These are phyloP conservation scores for Sminthopsis crassicaudata DNA, from an alignment of 2,113 vertebrate genomes.

Conservation along the genomic window DNA sequence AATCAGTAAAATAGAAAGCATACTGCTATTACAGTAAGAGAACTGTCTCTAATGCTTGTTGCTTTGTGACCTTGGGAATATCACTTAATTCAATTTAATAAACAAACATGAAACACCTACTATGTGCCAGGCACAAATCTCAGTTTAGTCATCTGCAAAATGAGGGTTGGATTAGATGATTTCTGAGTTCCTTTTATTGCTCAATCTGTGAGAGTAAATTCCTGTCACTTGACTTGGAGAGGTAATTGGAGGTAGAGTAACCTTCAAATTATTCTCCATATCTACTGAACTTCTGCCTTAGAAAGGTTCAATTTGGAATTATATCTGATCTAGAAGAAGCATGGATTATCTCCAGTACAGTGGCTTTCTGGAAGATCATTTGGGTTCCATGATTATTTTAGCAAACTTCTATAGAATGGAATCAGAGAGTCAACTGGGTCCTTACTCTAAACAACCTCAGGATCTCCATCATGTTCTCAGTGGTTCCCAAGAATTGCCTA, in stretches of 20 bases:
- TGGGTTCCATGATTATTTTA: background rate
- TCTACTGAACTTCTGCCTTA: slow-evolving; percentile 4
- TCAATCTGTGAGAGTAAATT: background rate
- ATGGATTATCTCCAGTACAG: background rate
- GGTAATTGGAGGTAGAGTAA: slow-evolving; percentile 23
- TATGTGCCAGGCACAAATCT: background rate
- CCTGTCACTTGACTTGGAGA: background rate
- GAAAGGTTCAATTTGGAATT: background rate
- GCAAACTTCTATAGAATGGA: background rate
- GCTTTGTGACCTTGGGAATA: background rate
- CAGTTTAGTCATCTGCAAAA: background rate
- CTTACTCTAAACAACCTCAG: background rate
- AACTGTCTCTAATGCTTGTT: background rate
- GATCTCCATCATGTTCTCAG: background rate
- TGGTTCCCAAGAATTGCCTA: background rate
- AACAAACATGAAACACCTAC: background rate
- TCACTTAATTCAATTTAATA: background rate
- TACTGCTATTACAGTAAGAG: background rate
- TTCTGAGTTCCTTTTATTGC: background rate
- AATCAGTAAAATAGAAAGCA: background rate
- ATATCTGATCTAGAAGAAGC: slow-evolving; percentile 32
- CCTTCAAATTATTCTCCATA: background rate
- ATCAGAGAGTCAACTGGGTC: background rate
- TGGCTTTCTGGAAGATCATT: background rate
- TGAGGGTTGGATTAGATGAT: background rate